phyloP scores from a whole-genome alignment of 2,113 vertebrate species.

The Hypomesus transpacificus region DNA sequence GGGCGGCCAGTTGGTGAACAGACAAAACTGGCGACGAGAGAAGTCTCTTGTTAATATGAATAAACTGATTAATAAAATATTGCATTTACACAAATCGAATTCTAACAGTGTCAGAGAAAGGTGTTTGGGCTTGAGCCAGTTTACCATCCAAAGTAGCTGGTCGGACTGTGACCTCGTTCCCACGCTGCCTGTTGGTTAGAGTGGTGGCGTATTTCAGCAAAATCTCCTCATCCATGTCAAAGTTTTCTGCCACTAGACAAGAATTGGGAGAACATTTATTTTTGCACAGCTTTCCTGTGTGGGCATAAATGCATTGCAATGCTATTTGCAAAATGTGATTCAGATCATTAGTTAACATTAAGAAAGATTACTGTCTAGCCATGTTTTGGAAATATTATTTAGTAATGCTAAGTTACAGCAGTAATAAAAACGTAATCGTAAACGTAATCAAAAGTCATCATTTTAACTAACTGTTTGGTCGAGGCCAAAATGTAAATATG shows the following conservation, averaged over 20 bases:
- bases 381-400: too few relatives aligned
- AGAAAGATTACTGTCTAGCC: too few relatives aligned
- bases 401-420: neutral
- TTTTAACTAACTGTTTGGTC: too few relatives aligned
- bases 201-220: constrained; percentile 80
- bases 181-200: constrained; percentile 90
- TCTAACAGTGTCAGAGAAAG: too few relatives aligned
- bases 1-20: constrained; percentile 91
- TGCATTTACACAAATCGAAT: too few relatives aligned
- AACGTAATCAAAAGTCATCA: neutral
- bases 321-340: too few relatives aligned
- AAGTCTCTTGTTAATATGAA: neutral
- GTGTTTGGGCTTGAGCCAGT: too few relatives aligned
- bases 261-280: neutral
- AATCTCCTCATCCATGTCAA: constrained; percentile 55
- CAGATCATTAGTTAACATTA: too few relatives aligned
- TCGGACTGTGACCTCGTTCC: constrained; percentile 86
- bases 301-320: too few relatives aligned
- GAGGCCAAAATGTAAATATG: too few relatives aligned
- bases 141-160: constrained; percentile 83
- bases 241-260: constrained; percentile 40
- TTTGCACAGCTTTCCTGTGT: neutral
- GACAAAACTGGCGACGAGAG: constrained; percentile 75
- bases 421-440: too few relatives aligned
- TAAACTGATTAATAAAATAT: too few relatives aligned